These are phyloP conservation scores for Antheraea yamamai DNA, from an alignment of 2,888 invertebrate species.

Conservation along the genomic window DNA sequence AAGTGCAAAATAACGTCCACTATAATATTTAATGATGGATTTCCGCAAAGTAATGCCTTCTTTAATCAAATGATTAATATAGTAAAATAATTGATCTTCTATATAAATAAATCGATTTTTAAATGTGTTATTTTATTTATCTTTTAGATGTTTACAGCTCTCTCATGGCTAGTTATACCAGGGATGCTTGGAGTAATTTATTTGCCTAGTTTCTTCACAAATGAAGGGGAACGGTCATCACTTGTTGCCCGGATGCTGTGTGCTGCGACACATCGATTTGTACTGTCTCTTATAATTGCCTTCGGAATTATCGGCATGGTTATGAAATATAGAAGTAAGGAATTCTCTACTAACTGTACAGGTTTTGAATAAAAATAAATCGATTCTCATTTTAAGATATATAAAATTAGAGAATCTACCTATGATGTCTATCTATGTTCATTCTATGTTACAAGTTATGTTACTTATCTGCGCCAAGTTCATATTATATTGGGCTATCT, in stretches of 20 bases:
- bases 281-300: conserved; percentile 22
- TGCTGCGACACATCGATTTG: conserved; percentile 27
- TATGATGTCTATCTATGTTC: too few relatives aligned
- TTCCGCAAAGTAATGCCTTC: too few relatives aligned
- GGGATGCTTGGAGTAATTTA: conserved; percentile 24
- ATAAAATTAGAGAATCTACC: background rate
- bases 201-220: conserved; percentile 29
- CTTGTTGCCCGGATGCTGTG: conserved; percentile 24
- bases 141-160: conserved; percentile 11
- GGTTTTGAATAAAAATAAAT: background rate
- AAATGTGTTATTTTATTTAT: background rate
- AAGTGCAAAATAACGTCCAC: too few relatives aligned
- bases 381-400: background rate
- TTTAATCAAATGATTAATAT: too few relatives aligned
- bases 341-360: background rate
- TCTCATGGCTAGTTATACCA: conserved; percentile 30
- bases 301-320: conserved; percentile 26
- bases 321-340: conserved; percentile 20
- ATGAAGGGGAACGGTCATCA: conserved; percentile 25
- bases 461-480: too few relatives aligned
- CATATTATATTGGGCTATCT: too few relatives aligned
- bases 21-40: too few relatives aligned
- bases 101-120: too few relatives aligned
- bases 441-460: too few relatives aligned
- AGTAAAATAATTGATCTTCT: background rate